These are phyloP conservation scores for Pollenia amentaria DNA, from an alignment of 2,888 invertebrate species.

Conservation along the genomic window DNA sequence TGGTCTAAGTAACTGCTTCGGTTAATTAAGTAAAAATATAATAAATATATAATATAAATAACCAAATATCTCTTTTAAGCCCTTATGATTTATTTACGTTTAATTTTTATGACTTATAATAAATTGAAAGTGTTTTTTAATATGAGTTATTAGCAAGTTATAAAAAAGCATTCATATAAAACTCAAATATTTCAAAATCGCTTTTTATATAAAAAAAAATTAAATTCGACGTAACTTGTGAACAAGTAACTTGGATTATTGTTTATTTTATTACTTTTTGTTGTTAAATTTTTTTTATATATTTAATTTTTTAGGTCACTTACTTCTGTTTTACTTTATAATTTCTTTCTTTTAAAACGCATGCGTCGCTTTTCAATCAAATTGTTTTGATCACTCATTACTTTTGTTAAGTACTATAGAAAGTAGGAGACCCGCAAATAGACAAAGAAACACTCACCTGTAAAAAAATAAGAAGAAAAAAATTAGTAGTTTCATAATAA, in stretches of 20 bases:
- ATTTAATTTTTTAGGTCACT: slow-evolving; percentile 52
- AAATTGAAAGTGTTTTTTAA: background rate
- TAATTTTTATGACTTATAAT: slow-evolving; percentile 5
- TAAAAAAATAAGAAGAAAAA: slow-evolving; percentile 38
- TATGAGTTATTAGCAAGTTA: slow-evolving; percentile 4
- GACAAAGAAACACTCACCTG: slow-evolving; percentile 57
- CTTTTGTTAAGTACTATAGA: background rate
- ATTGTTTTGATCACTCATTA: slow-evolving; percentile 7
- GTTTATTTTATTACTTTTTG: slow-evolving; percentile 1
- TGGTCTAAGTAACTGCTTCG: no score
- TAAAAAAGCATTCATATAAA: background rate
- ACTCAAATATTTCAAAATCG: background rate
- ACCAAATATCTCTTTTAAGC: no score
- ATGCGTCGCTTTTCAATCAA: slow-evolving; percentile 8
- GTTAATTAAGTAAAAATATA: no score
- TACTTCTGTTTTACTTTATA: slow-evolving; percentile 36
- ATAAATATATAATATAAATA: no score
- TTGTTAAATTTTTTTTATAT: background rate
- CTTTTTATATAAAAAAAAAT: no score
- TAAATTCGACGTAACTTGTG: no score
- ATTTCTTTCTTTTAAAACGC: background rate
- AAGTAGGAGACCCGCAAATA: slow-evolving; percentile 3
- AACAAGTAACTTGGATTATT: background rate
- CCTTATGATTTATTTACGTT: background rate
- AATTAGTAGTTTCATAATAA: slow-evolving; percentile 14